Evolutionary conservation across 2,888 invertebrate species (phyloP), one percentile per base, ranked within the genome.

Genomic region (Xestia rhomboidea): DNA sequence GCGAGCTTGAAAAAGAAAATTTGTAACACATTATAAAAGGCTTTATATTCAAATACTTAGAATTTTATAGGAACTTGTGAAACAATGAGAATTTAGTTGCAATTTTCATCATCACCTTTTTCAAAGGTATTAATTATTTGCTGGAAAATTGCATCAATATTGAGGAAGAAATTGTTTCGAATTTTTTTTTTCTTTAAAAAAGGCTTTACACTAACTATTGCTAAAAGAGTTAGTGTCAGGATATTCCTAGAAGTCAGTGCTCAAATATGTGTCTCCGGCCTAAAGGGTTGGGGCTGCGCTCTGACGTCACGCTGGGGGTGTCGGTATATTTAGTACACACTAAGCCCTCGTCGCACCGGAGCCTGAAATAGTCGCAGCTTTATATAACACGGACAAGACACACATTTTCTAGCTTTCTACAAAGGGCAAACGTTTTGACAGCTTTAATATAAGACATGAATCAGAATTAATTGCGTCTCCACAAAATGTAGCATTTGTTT

Each of bases 241-340:
- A 38, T 18, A 51, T 27, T 46, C 6, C 4, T 30, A 46, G 18
- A 44, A 63, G 6, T 51, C 27, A 64, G 30, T 30, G 27, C 30
- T 68, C 10, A 64, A 57, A 68, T 1, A 64, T 81, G 68, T 81
- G 68, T 68, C 51, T 49, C 38, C 24, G 30, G 69, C 72, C 34
- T 69, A 34, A 74, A 76, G 63, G 62, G 77, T 71, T 62, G 73
- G 70, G 73, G 75, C 49, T 68, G 81, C 57, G 72, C 68, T 74
- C 71, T 89, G 87, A 89, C 89, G 89, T 89, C 88, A 89, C 74
- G 34, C 44, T 46, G 75, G 74, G 81, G 73, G 76, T 79, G 83
- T 82, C 68, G 77, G 80, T 89, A 88, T 89, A 85, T 89, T 87
- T 89, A 89, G 87, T 76, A 76, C 77, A 79, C 79, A 79, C 82